Evolutionary conservation across 2,797 vertebrate genomes (phyloP), one percentile per base, ranked within the genome.

Genomic region (Poeciliopsis turneri): DNA sequence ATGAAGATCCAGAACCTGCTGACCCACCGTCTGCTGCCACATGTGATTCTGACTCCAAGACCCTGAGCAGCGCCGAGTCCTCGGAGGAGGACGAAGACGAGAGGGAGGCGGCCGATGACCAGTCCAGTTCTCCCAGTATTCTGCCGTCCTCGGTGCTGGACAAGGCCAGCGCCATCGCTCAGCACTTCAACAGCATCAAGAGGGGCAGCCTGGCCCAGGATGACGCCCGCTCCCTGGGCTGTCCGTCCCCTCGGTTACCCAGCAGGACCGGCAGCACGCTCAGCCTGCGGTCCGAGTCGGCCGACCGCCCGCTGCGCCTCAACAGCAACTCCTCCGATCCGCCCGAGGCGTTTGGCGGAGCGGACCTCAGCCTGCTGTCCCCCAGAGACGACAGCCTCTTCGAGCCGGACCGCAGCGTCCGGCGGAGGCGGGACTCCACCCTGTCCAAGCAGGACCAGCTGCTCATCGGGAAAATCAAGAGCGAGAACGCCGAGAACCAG

Each of bases 101-200:
- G 0, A 87, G 93, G 12, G 94, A 86, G 0, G 66, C 51, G 1
- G 84, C 66, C 4, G 76, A 23, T 5, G 16, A 77, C 11, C 82
- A 74, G 49, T 77, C 49, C 5, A 87, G 89, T 47, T 49, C 93
- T 0, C 25, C 79, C 77, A 97, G 97, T 84, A 97, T 99, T 82
- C 95, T 99, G 12, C 98, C 97, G 0, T 95, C 97, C 4, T 99
- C 98, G 0, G 97, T 99, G 79, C 94, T 99, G 76, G 96, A 97
- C 84, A 96, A 97, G 88, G 97, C 98, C 78, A 95, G 97, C 0
- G 85, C 95, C 84, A 99, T 99, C 0, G 97, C 97, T 0, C 96
- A 97, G 86, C 95, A 97, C 20, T 98, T 98, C 0, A 89, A 82
- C 88, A 95, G 86, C 85, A 80, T 95, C 39, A 97, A 95, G 0